These are phyloP conservation scores for Hetaerina americana DNA, from an alignment of 1,140 invertebrate genomes.

Conservation along the genomic window DNA sequence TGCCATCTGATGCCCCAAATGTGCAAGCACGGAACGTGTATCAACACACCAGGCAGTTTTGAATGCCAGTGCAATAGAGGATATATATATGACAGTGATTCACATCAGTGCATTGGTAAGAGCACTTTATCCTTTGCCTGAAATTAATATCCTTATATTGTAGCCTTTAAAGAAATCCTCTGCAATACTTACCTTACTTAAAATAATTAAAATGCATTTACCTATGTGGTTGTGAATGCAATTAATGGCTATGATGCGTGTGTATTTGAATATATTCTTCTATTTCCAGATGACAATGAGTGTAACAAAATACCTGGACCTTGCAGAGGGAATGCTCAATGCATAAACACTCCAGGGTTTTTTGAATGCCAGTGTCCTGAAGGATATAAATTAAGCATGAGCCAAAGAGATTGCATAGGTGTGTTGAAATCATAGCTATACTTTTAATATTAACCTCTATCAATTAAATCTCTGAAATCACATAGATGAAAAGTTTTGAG, in stretches of 20 bases:
- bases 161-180: background rate
- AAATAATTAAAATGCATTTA: background rate
- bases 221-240: no score
- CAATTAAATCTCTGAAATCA: no score
- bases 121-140: no score
- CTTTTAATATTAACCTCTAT: no score
- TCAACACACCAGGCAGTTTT: slow-evolving; percentile 67
- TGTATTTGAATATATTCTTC: background rate
- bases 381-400: slow-evolving; percentile 56
- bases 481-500: no score
- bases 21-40: slow-evolving; percentile 69
- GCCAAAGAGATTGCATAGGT: slow-evolving; percentile 51
- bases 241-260: no score
- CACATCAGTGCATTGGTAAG: slow-evolving; percentile 52
- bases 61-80: slow-evolving; percentile 53
- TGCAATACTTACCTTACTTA: background rate
- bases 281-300: slow-evolving; percentile 48
- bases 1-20: slow-evolving; percentile 69
- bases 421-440: no score
- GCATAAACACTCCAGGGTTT: slow-evolving; percentile 57
- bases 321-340: slow-evolving; percentile 67
- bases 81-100: slow-evolving; percentile 58
- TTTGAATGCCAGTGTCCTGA: slow-evolving; percentile 59
- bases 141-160: background rate
- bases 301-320: slow-evolving; percentile 43